Evolutionary conservation across 2,797 vertebrate genomes (phyloP), one percentile per base, ranked within the genome.

Genomic region (Numenius phaeopus): DNA sequence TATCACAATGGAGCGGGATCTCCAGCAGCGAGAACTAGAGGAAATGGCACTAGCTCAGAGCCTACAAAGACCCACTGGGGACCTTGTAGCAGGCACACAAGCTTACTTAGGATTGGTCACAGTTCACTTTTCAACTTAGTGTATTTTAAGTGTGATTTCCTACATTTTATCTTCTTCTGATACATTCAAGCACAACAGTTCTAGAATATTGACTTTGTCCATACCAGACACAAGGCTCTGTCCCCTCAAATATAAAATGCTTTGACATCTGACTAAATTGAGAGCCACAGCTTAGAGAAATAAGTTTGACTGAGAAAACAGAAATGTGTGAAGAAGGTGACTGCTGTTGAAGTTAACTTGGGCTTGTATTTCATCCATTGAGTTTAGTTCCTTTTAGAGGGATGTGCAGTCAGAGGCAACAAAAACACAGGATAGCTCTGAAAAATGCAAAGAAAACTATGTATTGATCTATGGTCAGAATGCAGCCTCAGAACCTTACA

Each of bases 1-100:
- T 14, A 97, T 98, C 97, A 98, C 98, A 98, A 71, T 98, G 92
- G 97, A 98, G 90, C 88, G 95, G 14, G 98, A 98, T 97, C 83
- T 98, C 75, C 97, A 95, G n/a, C 97, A 98, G 95, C 96, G 97
- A 66, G 98, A 98, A 90, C 80, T 98, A 92, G 97, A 98, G 55
- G 92, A 98, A 92, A 81, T 95, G 15, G 89, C 92, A 32, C 9
- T 96, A 32, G 89, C 98, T 27, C 23, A 96, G 70, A 94, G 97
- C 37, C 96, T 98, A 15, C 24, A 44, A 71, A 98, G 97, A 54
- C 77, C 96, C 7, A 62, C 4, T 27, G 42, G 30, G 57, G 67
- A 89, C 27, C 61, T 97, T 20, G 87, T 97, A 67, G 94, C 97
- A n/a, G 37, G 72, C 32, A 37, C 84, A 62, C 83, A 97, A 2